phyloP scores from a whole-genome alignment of 2,113 vertebrate genomes.

The Syrmaticus mikado region DNA sequence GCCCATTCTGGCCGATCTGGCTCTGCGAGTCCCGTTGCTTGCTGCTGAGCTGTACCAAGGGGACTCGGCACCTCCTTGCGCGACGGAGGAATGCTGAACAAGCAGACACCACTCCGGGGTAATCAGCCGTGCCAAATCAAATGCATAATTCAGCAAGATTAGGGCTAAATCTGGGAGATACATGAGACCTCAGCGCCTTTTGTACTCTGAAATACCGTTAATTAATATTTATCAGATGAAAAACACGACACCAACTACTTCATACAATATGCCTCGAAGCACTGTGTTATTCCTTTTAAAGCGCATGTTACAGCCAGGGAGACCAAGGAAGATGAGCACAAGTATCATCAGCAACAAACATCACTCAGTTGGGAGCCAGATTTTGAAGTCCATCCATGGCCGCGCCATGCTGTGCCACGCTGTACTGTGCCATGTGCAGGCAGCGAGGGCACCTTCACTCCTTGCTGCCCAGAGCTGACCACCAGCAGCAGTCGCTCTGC shows the following conservation, averaged over 20 bases:
- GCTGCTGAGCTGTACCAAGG: background rate
- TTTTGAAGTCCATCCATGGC: background rate
- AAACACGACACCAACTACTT: conserved; percentile 1
- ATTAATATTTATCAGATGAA: conserved; percentile 35
- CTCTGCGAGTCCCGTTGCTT: background rate
- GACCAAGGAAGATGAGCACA: background rate
- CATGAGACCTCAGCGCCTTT: background rate
- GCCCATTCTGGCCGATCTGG: background rate
- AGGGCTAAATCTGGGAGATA: background rate
- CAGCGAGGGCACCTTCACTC: rapidly evolving
- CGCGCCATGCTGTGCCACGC: background rate
- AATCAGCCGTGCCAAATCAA: background rate
- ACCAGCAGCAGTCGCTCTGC: background rate
- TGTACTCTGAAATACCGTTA: conserved; percentile 4
- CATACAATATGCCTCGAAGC: background rate
- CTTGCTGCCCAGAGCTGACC: background rate
- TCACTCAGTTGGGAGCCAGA: background rate
- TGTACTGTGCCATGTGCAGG: rapidly evolving
- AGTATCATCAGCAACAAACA: background rate
- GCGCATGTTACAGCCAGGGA: background rate
- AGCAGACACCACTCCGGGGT: background rate
- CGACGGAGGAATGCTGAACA: background rate
- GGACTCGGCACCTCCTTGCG: rapidly evolving
- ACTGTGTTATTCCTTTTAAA: background rate
- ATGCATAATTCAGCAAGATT: conserved; percentile 22